Conservation (phyloP, 1,140 invertebrate species). For the Watersipora subatra region DNA sequence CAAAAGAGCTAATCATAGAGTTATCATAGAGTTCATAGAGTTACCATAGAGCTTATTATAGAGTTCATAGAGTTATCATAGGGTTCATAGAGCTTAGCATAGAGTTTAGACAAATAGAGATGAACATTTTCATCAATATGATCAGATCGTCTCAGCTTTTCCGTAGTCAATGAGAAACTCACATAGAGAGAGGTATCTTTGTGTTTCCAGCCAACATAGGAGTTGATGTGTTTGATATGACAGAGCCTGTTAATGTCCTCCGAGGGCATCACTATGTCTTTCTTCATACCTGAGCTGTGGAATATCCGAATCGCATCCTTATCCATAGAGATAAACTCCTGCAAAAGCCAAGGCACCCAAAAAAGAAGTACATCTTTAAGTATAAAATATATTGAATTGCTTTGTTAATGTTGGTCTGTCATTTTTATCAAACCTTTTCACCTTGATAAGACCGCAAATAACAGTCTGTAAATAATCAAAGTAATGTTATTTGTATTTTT, state of each 20-base stretch:
- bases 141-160: not conserved
- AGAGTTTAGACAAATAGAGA: not conserved
- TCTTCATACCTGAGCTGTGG: slow-evolving; percentile 26
- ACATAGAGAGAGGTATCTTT: slow-evolving; percentile 26
- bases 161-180: slow-evolving; percentile 10
- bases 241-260: slow-evolving; percentile 26
- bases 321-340: slow-evolving; percentile 34
- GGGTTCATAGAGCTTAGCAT: not conserved
- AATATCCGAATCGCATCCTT: slow-evolving; percentile 24
- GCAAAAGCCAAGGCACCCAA: not conserved
- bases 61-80: not conserved
- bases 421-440: too few relatives aligned
- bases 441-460: too few relatives aligned
- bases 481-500: too few relatives aligned
- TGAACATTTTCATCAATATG: not conserved
- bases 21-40: not conserved
- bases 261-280: slow-evolving; percentile 16
- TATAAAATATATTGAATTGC: too few relatives aligned
- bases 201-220: slow-evolving; percentile 30
- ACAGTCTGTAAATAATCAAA: too few relatives aligned
- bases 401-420: too few relatives aligned
- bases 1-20: not conserved
- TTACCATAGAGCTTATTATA: not conserved
- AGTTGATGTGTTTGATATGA: slow-evolving; percentile 22
- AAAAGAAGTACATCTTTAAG: slow-evolving; percentile 6